These are phyloP conservation scores for Acanthosepion esculentum DNA, from an alignment of 2,888 invertebrate species.

Conservation along the genomic window DNA sequence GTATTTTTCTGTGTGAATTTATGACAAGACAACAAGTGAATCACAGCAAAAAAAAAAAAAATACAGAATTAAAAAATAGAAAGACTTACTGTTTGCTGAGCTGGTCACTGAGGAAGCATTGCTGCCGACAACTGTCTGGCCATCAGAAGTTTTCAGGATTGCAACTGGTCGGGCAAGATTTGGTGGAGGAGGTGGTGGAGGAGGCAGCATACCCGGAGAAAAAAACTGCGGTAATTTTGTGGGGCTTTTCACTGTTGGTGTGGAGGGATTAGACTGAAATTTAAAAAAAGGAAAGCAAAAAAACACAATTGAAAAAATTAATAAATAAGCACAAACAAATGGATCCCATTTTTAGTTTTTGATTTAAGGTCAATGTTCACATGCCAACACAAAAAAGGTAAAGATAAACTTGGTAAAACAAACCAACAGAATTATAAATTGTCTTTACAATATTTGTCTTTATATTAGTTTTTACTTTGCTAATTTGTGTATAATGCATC, in stretches of 20 bases:
- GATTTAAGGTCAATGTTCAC: no score
- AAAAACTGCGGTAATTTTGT: constrained; percentile 84
- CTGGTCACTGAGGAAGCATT: constrained; percentile 48
- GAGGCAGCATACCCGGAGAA: constrained; percentile 85
- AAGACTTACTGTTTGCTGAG: constrained; percentile 48
- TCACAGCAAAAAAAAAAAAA: background rate
- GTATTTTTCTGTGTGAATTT: background rate
- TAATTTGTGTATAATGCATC: no score
- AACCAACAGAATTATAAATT: background rate
- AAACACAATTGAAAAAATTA: background rate
- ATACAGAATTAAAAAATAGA: background rate
- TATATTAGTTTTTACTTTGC: background rate
- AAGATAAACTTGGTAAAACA: background rate
- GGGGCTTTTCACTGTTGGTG: constrained; percentile 75
- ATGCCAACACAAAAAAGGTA: no score
- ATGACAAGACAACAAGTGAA: background rate
- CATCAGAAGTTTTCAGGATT: constrained; percentile 86
- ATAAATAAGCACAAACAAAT: no score
- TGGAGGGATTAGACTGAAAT: constrained; percentile 69
- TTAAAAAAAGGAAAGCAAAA: constrained; percentile 51
- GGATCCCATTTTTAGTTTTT: no score
- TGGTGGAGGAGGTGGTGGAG: constrained; percentile 85
- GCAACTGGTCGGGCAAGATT: constrained; percentile 97
- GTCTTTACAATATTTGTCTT: background rate
- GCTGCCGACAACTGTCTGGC: constrained; percentile 64